phyloP scores from a whole-genome alignment of 2,797 vertebrate genomes.

The Spheniscus humboldti region DNA sequence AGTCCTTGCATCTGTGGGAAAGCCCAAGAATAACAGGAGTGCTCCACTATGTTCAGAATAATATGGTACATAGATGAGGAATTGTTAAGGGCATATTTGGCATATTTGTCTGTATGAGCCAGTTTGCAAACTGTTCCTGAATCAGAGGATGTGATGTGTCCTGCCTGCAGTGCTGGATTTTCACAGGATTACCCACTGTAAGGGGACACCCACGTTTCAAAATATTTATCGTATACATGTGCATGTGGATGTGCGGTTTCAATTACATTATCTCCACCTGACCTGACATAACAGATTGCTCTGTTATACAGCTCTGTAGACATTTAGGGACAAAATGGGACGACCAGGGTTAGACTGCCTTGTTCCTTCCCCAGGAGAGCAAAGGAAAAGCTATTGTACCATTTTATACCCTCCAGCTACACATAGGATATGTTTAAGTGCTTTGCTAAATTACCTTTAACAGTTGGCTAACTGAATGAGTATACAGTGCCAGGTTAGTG shows the following conservation, averaged over 20 bases:
- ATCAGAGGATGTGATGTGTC: neutral
- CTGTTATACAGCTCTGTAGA: neutral
- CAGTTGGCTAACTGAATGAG: neutral
- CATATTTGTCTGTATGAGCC: neutral
- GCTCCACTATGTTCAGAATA: neutral
- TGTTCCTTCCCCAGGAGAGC: neutral
- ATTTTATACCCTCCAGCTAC: neutral
- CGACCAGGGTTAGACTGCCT: neutral
- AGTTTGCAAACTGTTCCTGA: neutral
- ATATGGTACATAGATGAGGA: neutral
- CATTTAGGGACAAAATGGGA: neutral
- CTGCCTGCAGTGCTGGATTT: neutral
- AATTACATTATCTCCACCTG: neutral
- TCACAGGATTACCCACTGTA: neutral
- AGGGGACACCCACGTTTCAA: neutral
- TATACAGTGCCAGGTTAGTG: neutral
- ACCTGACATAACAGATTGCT: neutral
- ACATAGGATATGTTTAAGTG: neutral
- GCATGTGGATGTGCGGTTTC: neutral
- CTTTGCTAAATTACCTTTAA: neutral
- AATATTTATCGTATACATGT: neutral
- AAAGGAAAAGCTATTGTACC: neutral
- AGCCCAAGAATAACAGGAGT: neutral
- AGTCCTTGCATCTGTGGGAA: neutral
- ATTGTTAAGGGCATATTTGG: neutral